A percentile compares a stretch with the other conserved stretches of the same genome.
These are phyloP conservation scores for Amphiprion ocellaris DNA, from an alignment of 2,113 vertebrate genomes.

Conservation along the genomic window DNA sequence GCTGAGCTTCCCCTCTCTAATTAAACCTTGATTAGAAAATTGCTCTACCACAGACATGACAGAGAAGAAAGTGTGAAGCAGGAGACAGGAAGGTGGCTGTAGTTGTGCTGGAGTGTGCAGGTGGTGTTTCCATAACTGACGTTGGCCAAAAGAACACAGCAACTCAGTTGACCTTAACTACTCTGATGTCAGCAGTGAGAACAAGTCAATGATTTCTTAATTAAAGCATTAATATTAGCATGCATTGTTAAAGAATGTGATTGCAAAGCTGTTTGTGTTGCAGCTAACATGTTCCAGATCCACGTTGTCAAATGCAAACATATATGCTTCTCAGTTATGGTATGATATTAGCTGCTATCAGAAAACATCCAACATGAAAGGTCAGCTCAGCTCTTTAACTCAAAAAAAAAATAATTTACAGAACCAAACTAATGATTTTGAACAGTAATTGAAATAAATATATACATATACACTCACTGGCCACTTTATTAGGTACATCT, in stretches of 20 bases:
- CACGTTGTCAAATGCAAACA: neutral
- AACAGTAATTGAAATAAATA: too few relatives aligned
- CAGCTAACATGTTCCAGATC: neutral
- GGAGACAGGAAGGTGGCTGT: conserved; percentile 30
- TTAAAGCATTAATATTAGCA: neutral
- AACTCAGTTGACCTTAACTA: neutral
- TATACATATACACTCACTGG: too few relatives aligned
- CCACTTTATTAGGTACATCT: too few relatives aligned
- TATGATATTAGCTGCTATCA: neutral
- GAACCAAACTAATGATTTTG: too few relatives aligned
- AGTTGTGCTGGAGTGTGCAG: conserved; percentile 38
- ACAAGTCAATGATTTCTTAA: neutral
- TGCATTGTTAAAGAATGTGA: neutral
- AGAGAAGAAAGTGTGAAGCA: conserved; percentile 25
- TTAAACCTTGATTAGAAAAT: conserved; percentile 80
- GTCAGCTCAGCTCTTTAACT: too few relatives aligned
- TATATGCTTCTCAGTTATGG: neutral
- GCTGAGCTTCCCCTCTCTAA: conserved; percentile 69
- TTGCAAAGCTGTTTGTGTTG: neutral
- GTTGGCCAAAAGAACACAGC: conserved; percentile 7
- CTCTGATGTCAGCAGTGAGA: conserved; percentile 2
- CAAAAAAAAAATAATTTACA: too few relatives aligned
- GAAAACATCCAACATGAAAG: too few relatives aligned
- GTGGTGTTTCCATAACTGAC: conserved; percentile 23
- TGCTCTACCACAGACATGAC: conserved; percentile 56